phyloP scores from a whole-genome alignment of 2,113 vertebrate genomes.

The Climacteris rufus region DNA sequence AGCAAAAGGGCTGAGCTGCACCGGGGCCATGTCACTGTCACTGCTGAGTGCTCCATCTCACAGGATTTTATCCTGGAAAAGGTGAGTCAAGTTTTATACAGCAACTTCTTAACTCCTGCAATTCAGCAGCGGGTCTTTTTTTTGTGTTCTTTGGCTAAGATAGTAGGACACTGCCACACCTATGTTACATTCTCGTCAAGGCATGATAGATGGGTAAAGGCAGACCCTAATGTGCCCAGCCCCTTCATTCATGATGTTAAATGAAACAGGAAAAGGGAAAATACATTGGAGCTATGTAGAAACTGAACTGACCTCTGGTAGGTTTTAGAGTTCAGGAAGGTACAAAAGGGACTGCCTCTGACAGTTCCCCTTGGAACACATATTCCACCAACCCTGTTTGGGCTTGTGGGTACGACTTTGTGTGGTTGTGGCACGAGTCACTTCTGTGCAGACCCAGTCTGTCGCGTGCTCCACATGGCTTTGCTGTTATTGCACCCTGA shows the following conservation, averaged over 20 bases:
- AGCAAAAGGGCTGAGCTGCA: neutral
- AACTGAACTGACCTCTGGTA: neutral
- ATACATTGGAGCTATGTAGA: neutral
- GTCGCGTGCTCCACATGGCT: neutral
- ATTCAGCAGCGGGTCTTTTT: neutral
- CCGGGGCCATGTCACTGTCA: fast-evolving
- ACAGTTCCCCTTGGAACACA: fast-evolving
- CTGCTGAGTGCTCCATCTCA: neutral
- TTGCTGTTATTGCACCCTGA: conserved; percentile 56
- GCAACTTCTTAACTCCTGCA: neutral
- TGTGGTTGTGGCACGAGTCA: neutral
- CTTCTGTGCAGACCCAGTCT: neutral
- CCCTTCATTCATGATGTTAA: neutral
- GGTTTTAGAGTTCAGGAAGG: neutral
- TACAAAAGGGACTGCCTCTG: neutral
- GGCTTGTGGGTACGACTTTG: neutral
- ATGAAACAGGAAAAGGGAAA: neutral
- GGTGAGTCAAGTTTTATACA: neutral
- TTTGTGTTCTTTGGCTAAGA: neutral
- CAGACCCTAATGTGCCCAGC: too few relatives aligned
- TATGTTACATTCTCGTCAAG: neutral
- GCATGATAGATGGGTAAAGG: neutral
- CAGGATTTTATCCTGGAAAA: neutral
- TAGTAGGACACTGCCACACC: too few relatives aligned
- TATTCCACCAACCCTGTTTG: neutral